Evolutionary conservation across 2,888 invertebrate species (phyloP).

Genomic region (Heteromyza rotundicornis): DNA sequence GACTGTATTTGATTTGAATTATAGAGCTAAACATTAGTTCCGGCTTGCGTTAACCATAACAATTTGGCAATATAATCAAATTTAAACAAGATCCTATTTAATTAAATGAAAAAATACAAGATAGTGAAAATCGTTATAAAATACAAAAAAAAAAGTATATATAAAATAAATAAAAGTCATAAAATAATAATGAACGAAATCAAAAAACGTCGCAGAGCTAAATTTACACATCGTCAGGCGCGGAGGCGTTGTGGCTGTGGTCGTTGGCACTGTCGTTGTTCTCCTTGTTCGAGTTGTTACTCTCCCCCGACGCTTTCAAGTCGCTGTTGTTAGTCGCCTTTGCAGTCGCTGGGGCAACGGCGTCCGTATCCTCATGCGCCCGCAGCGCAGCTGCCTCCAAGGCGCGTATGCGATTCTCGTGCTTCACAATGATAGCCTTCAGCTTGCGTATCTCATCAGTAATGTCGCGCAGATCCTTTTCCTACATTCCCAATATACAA

Average conservation of each 20-base stretch:
- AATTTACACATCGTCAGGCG: slow-evolving; percentile 54
- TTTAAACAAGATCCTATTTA: not conserved
- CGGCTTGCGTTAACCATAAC: no score
- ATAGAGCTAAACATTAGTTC: no score
- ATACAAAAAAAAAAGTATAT: not conserved
- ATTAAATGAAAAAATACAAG: not conserved
- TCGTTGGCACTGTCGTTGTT: slow-evolving; percentile 49
- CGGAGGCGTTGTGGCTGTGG: slow-evolving; percentile 39
- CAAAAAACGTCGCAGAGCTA: slow-evolving; percentile 30
- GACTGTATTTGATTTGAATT: no score
- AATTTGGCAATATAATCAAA: not conserved
- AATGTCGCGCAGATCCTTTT: slow-evolving; percentile 76
- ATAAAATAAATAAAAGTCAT: not conserved
- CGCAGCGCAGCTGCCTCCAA: slow-evolving; percentile 59
- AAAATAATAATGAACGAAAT: not conserved
- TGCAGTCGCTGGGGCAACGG: slow-evolving; percentile 31
- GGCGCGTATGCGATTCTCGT: slow-evolving; percentile 73
- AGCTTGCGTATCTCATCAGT: slow-evolving; percentile 89
- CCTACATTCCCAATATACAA: slow-evolving; percentile 47
- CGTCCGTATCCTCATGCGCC: slow-evolving; percentile 51
- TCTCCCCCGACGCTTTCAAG: slow-evolving; percentile 8
- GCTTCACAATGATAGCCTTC: slow-evolving; percentile 93
- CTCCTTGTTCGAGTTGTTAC: slow-evolving; percentile 37
- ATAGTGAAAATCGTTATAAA: not conserved
- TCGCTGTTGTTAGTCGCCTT: slow-evolving; percentile 41